Base-by-base conservation (phyloP, 2,888 invertebrate species). In the Leptura quadrifasciata region DNA sequence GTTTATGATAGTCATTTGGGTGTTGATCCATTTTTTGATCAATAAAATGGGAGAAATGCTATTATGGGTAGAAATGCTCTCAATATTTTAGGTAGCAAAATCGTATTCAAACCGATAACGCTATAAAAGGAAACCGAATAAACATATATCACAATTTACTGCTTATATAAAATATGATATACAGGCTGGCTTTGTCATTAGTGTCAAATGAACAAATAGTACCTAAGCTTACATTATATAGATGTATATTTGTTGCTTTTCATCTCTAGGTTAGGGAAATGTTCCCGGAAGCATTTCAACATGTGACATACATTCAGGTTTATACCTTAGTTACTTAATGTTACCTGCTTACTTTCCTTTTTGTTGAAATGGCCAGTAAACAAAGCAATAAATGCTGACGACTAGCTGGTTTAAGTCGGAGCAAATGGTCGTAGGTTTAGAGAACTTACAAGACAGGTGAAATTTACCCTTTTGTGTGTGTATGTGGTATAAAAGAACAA, bases 1-100 rank as follows among this genome's bases (percentile, higher is more conserved):
- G 82, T 85, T 85, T 86, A 85, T 84, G 81, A 84, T 81, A 82
- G 84, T 82, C 85, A 83, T 85, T 86, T 85, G 74, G 55, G 71
- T 78, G 78, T 80, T 79, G 80, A 81, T 82, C 80, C 80, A 78
- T 82, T 82, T 79, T 74, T 80, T 80, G 80, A 82, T 81, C 79
- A 79, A 83, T 81, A 80, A 83, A 81, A 76, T 76, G 75, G 77
- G 78, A 76, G 81, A 76, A 79, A 77, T 61, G 70, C 70, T 63
- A 79, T 81, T 81, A 79, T 77, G 70, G 75, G 69, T 80, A 75
- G 79, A 79, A 77, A 74, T 70, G 69, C 63, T 54, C 63, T 72
- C 73, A 60, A 79, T 80, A 77, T 79, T 76, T 80, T 64, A 76
- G 76, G 67, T 72, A 54, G 52, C 72, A 61, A 64, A 79, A 76